A percentile compares a stretch with the other conserved stretches of the same genome.
phyloP scores from a whole-genome alignment of 2,797 vertebrate genomes.

The Hyperoplus immaculatus region DNA sequence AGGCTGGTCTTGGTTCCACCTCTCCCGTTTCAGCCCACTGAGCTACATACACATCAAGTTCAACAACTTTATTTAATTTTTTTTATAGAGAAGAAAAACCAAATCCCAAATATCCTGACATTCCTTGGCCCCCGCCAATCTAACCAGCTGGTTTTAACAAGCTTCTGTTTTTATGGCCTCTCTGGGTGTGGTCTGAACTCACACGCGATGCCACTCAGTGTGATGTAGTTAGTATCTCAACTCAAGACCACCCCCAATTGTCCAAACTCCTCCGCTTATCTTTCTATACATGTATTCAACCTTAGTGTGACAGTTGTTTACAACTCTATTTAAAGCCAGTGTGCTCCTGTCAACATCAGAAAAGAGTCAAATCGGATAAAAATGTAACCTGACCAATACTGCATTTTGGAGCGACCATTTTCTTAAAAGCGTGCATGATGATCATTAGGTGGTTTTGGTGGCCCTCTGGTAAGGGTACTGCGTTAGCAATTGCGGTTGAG shows the following conservation, averaged over 20 bases:
- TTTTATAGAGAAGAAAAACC: constrained; percentile 74
- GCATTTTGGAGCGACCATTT: too few species aligned
- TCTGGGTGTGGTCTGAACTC: constrained; percentile 63
- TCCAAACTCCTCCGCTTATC: background rate
- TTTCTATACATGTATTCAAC: background rate
- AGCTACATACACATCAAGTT: constrained; percentile 68
- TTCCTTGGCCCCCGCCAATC: constrained; percentile 66
- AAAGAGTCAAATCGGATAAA: background rate
- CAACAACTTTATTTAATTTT: constrained; percentile 68
- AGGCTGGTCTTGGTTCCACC: background rate
- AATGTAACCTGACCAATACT: too few species aligned
- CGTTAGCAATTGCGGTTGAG: too few species aligned
- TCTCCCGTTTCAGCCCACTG: constrained; percentile 55
- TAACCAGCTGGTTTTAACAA: constrained; percentile 65
- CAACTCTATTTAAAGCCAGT: background rate
- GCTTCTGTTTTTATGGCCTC: constrained; percentile 59
- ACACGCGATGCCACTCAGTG: constrained; percentile 59
- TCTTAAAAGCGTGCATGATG: too few species aligned
- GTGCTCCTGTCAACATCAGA: background rate
- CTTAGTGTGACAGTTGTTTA: background rate
- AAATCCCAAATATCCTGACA: constrained; percentile 65
- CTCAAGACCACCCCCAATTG: background rate
- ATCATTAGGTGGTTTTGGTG: too few species aligned
- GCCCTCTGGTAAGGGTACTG: too few species aligned
- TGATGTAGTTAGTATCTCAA: background rate